Evolutionary conservation across 1,140 invertebrate species (phyloP).

Genomic region (Trichonephila clavipes): DNA sequence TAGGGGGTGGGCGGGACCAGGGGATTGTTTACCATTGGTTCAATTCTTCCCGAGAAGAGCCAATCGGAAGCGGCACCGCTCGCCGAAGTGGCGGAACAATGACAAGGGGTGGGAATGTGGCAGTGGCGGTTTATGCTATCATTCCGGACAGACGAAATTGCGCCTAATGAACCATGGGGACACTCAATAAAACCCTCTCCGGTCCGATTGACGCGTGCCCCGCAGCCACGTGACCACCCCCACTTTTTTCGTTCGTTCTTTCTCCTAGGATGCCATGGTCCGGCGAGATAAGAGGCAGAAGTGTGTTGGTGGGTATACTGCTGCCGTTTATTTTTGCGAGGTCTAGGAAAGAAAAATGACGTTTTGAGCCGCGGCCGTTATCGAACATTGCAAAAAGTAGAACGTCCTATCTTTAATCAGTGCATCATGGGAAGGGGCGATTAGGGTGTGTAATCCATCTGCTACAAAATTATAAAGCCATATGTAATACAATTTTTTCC

Average conservation of each 20-base stretch:
- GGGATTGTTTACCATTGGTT: conserved; percentile 37
- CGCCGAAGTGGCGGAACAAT: conserved; percentile 70
- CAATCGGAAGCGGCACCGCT: conserved; percentile 52
- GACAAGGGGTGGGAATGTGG: conserved; percentile 66
- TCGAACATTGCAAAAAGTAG: neutral
- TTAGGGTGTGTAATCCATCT: conserved; percentile 13
- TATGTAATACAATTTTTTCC: neutral
- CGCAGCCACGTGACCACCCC: conserved; percentile 58
- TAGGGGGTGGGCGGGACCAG: conserved; percentile 49
- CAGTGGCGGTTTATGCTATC: conserved; percentile 72
- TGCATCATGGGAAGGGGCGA: neutral
- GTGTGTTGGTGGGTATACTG: conserved; percentile 11
- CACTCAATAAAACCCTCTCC: conserved; percentile 72
- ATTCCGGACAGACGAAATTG: conserved; percentile 69
- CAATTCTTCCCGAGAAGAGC: neutral
- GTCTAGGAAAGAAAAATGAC: neutral
- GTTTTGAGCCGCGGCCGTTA: neutral
- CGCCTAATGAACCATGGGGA: conserved; percentile 72
- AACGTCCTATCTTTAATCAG: conserved; percentile 26
- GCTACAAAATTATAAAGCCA: neutral
- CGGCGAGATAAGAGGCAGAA: conserved; percentile 37
- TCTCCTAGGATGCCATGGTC: conserved; percentile 28
- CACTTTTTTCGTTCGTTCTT: neutral
- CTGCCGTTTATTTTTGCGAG: conserved; percentile 20
- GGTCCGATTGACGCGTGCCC: conserved; percentile 65